Base-by-base conservation (phyloP, 2,888 invertebrate genomes). In the Xestia sexstrigata region DNA sequence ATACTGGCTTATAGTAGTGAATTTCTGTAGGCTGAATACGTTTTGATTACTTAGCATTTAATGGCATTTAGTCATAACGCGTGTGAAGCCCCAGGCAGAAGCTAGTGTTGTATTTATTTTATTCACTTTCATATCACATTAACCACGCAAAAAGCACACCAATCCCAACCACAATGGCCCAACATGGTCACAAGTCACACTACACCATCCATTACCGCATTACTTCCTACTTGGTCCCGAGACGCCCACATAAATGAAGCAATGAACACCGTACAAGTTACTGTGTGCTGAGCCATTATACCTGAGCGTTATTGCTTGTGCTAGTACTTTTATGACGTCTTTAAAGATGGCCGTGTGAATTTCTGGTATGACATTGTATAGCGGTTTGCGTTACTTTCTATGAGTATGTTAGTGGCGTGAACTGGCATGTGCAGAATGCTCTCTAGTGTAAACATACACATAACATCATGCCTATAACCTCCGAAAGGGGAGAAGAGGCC, bases 231-330 rank as follows among this genome's bases (percentile, higher is more conserved):
- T 67, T 52, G 15, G 35, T 23, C n/a, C 23, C 11, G 9, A 4
- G 35, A 70, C 52, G 8, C 0, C 4, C 70, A 42, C 15, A 67
- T 20, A 60, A 65, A 70, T 76, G 42, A 49, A 58, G 58, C 70
- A 66, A 78, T 76, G 78, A 78, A 78, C 71, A 71, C 66, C 20
- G 42, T 45, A 2, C 45, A 8, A 5, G 49, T 73, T 35, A 73
- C 79, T 79, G 79, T 71, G 67, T 79, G 23, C 42, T 35, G 30
- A 62, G 26, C 79, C 52, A 79, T 78, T 79, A 73, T 58, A 58
- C 68, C n/a, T 52, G 47, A 66, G 30, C 42, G 13, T 76, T 78
- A 78, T 49, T 78, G 67, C 71, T 55, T 17, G 30, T 47, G 17
- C 11, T 30, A 42, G 72, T 55, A 72, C 67, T 66, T 63, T 63